A percentile compares a stretch with the other conserved stretches of the same genome.
These are phyloP conservation scores for Tapirus terrestris DNA, from an alignment of 2,113 vertebrate species.

Conservation along the genomic window DNA sequence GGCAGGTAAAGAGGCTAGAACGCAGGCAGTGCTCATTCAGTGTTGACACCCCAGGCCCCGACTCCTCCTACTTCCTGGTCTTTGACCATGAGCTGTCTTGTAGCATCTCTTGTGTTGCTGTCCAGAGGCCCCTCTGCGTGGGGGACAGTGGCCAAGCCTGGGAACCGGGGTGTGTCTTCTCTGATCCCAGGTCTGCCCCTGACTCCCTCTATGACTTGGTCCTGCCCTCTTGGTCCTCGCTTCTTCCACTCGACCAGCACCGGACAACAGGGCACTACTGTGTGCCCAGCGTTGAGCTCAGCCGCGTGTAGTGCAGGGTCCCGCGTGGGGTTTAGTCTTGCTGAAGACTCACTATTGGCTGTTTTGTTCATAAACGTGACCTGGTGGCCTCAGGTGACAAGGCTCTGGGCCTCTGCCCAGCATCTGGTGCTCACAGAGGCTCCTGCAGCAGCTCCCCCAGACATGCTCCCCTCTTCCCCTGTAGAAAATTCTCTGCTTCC, in stretches of 20 bases:
- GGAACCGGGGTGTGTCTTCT: not conserved
- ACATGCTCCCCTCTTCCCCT: too few species aligned
- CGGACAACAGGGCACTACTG: not conserved
- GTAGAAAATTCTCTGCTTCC: not conserved
- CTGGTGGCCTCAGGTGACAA: not conserved
- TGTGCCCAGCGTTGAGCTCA: not conserved
- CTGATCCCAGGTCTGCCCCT: not conserved
- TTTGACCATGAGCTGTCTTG: accelerated
- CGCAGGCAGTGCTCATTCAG: accelerated
- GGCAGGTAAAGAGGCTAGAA: not conserved
- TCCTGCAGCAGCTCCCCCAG: not conserved
- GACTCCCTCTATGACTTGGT: too few species aligned
- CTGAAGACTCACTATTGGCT: not conserved
- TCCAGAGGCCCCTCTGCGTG: too few species aligned
- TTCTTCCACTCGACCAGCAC: not conserved
- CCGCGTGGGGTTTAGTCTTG: not conserved
- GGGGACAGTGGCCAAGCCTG: not conserved
- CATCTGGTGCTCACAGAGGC: not conserved
- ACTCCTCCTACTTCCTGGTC: not conserved
- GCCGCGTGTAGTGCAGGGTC: accelerated
- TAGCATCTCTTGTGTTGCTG: not conserved
- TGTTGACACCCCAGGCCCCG: not conserved
- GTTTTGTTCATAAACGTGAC: not conserved
- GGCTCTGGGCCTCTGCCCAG: not conserved
- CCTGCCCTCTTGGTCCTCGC: not conserved